Percentiles rank a stretch among this genome's conserved stretches.
Conservation (phyloP, 2,113 vertebrate genomes). For the Coracopsis vasa region DNA sequence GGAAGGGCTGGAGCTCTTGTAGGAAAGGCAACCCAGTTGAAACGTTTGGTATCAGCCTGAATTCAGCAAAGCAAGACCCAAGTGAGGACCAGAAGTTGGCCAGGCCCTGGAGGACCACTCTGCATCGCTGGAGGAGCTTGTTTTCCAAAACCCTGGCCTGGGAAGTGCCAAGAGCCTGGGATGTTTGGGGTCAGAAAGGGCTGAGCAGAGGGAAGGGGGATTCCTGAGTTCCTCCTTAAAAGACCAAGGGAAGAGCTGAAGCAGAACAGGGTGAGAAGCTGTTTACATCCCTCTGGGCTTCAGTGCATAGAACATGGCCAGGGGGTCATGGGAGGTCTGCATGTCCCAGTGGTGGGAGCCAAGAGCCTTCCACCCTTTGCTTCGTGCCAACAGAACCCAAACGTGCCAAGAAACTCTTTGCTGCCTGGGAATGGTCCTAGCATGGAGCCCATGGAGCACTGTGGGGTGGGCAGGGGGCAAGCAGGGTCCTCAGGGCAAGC, state of each 20-base stretch:
- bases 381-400: not conserved
- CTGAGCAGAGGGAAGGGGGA: not conserved
- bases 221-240: not conserved
- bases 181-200: not conserved
- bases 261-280: not conserved
- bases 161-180: not conserved
- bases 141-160: not conserved
- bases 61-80: not conserved
- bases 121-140: not conserved
- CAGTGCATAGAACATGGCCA: not conserved
- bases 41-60: not conserved
- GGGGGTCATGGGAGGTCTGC: not conserved
- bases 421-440: not conserved
- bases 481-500: not conserved
- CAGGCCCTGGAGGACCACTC: not conserved
- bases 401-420: not conserved
- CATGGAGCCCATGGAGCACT: not conserved
- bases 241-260: not conserved
- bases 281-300: not conserved
- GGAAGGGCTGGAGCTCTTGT: not conserved
- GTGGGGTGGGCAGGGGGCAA: not conserved
- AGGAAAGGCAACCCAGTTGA: not conserved
- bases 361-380: not conserved
- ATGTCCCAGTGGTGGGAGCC: not conserved
- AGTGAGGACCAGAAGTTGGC: not conserved